Conservation (phyloP, 2,888 invertebrate genomes). For the Zelleria hepariella region DNA sequence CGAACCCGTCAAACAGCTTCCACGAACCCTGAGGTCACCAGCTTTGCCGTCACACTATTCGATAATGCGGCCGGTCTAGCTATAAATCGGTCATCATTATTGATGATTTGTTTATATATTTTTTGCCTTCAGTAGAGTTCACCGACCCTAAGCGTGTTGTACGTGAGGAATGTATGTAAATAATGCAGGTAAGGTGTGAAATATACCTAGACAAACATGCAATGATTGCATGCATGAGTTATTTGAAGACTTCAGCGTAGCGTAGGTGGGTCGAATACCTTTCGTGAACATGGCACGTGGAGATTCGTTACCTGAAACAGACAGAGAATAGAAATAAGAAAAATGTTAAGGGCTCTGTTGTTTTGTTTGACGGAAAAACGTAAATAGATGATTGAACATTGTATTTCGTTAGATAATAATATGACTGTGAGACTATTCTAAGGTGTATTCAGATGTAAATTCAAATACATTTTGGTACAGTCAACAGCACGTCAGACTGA, state of each 20-base stretch:
- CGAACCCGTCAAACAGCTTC: background rate
- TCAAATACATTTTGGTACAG: background rate
- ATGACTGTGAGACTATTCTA: too few species aligned
- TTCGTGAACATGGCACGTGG: background rate
- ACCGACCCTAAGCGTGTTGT: background rate
- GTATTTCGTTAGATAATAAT: too few species aligned
- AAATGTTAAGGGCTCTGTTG: too few species aligned
- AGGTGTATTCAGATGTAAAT: background rate
- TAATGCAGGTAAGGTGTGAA: background rate
- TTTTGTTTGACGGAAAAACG: too few species aligned
- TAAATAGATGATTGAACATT: too few species aligned
- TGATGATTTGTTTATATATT: constrained; percentile 62
- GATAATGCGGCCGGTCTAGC: constrained; percentile 34
- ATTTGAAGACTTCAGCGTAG: background rate
- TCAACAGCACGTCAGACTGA: too few species aligned
- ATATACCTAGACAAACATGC: constrained; percentile 2
- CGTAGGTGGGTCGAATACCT: background rate
- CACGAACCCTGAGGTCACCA: background rate
- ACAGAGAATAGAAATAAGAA: background rate
- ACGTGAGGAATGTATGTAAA: background rate
- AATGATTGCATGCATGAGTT: background rate
- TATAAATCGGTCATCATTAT: constrained; percentile 33
- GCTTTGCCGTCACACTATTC: constrained; percentile 22
- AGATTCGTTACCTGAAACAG: background rate
- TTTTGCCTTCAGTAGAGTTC: constrained; percentile 19